Conservation (phyloP, 2,797 vertebrate genomes). For the Pseudopleuronectes americanus region DNA sequence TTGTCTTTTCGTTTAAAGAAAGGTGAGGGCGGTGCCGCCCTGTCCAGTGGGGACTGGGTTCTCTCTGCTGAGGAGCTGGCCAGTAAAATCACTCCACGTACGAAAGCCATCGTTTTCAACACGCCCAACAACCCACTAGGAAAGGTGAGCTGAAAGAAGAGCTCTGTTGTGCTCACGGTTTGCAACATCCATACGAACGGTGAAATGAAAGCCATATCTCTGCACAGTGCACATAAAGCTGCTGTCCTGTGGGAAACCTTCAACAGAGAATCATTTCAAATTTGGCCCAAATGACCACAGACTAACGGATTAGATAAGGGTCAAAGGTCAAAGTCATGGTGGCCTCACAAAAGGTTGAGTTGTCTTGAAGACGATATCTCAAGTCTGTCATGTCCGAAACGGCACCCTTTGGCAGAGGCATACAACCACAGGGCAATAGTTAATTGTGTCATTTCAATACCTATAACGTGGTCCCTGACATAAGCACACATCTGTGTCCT, state of each 20-base stretch:
- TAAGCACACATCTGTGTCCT: background rate
- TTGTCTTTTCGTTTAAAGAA: conserved; percentile 67
- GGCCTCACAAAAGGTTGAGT: too few species aligned
- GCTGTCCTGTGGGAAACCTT: background rate
- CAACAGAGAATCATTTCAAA: too few species aligned
- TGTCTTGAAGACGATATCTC: too few species aligned
- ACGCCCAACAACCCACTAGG: conserved; percentile 97
- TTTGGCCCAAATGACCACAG: too few species aligned
- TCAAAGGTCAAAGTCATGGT: too few species aligned
- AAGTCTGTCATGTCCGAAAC: too few species aligned
- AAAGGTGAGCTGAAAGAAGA: conserved; percentile 82
- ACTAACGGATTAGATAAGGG: too few species aligned
- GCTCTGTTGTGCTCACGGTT: too few species aligned
- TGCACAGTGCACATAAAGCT: background rate
- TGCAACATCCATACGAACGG: too few species aligned
- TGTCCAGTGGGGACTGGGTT: conserved; percentile 89
- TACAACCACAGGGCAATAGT: background rate
- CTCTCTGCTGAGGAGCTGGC: conserved; percentile 89
- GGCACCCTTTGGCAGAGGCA: too few species aligned
- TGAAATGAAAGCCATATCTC: background rate
- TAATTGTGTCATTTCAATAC: background rate
- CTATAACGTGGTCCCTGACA: background rate
- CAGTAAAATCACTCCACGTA: conserved; percentile 88
- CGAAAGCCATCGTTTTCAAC: conserved; percentile 94
- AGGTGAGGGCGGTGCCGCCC: conserved; percentile 56